phyloP scores from a whole-genome alignment of 92 coral and sea anemone genomes.

The Muricea muricata region DNA sequence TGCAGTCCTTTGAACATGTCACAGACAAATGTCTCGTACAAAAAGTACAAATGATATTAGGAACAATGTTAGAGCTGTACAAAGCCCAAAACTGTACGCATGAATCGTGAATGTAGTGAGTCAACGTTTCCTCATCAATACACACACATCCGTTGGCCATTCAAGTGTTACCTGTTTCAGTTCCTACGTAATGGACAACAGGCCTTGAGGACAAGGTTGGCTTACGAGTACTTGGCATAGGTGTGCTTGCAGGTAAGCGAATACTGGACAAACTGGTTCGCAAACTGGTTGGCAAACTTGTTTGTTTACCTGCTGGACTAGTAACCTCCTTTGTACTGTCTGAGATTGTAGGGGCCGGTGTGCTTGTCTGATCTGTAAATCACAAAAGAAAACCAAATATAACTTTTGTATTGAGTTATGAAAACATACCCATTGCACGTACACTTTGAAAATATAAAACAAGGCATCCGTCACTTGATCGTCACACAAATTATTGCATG shows the following conservation, averaged over 20 bases:
- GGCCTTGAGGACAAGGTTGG: neutral
- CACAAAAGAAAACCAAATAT: conserved; percentile 17
- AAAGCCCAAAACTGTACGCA: neutral
- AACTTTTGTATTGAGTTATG: neutral
- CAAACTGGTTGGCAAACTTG: conserved; percentile 13
- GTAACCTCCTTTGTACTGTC: neutral
- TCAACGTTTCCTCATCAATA: neutral
- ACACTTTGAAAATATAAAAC: neutral
- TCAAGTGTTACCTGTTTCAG: conserved; percentile 1
- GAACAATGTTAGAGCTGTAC: too few species aligned
- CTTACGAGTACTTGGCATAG: neutral
- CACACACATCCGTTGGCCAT: neutral
- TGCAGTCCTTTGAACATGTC: too few species aligned
- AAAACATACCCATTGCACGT: neutral
- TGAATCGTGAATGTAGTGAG: neutral
- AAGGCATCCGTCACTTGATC: neutral
- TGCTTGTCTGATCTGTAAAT: conserved; percentile 41
- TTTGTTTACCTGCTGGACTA: conserved; percentile 10
- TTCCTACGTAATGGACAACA: neutral
- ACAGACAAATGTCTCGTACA: too few species aligned
- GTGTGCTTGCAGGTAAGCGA: neutral
- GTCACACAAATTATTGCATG: too few species aligned
- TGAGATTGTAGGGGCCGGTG: conserved; percentile 4
- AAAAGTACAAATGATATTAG: too few species aligned
- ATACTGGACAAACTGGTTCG: neutral